Conservation (phyloP, 2,888 invertebrate genomes). For the Pollenia angustigena region DNA sequence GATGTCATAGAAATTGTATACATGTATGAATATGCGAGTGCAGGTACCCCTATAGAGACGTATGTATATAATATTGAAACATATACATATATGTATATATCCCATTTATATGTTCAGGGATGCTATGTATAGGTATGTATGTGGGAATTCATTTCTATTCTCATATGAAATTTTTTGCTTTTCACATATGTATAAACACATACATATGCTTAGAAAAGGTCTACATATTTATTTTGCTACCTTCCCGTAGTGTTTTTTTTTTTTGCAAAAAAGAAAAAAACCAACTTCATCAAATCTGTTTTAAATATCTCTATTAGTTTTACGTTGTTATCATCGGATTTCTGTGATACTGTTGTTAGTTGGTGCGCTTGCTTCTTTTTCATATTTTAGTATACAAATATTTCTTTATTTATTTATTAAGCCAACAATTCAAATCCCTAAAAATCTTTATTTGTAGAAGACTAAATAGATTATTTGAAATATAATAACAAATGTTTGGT, state of each 20-base stretch:
- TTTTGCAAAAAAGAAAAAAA: conserved; percentile 47
- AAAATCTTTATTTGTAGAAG: conserved; percentile 33
- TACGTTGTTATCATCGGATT: conserved; percentile 36
- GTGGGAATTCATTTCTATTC: conserved; percentile 13
- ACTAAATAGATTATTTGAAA: conserved; percentile 49
- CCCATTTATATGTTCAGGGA: not conserved
- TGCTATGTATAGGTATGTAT: not conserved
- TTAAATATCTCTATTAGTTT: conserved; percentile 45
- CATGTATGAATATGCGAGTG: not conserved
- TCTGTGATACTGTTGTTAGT: not conserved
- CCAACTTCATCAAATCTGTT: conserved; percentile 37
- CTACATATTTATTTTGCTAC: conserved; percentile 49
- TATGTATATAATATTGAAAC: not conserved
- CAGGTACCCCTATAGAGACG: not conserved
- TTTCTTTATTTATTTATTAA: conserved; percentile 55
- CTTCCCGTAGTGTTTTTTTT: not conserved
- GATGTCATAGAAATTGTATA: conserved; percentile 22
- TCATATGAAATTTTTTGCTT: conserved; percentile 18
- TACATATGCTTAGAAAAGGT: not conserved
- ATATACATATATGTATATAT: not conserved
- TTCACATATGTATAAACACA: not conserved
- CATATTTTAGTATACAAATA: conserved; percentile 7
- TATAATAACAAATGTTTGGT: conserved; percentile 38
- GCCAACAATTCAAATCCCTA: conserved; percentile 30
- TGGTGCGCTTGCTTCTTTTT: conserved; percentile 20